Evolutionary conservation across 2,797 vertebrate genomes (phyloP).

Genomic region (Potorous gilbertii): DNA sequence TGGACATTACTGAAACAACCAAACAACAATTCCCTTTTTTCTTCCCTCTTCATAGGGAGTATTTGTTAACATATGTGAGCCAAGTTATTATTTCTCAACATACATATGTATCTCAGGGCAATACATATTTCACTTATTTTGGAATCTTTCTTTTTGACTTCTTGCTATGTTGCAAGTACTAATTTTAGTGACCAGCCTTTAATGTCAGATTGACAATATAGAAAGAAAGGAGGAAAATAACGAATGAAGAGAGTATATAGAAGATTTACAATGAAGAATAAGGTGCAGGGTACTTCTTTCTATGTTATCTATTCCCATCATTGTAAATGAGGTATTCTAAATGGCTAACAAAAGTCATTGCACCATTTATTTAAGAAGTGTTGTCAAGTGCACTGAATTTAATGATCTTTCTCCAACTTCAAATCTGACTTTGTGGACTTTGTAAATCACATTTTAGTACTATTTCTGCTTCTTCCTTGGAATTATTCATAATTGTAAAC

Average conservation of each 20-base stretch:
- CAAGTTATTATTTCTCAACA: not conserved
- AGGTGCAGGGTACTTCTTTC: not conserved
- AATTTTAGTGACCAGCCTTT: not conserved
- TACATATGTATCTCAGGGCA: not conserved
- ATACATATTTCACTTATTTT: not conserved
- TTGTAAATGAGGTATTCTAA: not conserved
- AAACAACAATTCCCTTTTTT: not conserved
- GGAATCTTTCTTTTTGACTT: not conserved
- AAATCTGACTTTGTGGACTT: not conserved
- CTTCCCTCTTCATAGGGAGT: not conserved
- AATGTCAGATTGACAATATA: constrained; percentile 17
- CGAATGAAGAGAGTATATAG: not conserved
- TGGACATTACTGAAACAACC: not conserved
- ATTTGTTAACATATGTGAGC: not conserved
- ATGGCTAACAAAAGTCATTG: not conserved
- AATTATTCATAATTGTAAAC: not conserved
- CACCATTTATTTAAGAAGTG: not conserved
- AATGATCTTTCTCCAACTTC: not conserved
- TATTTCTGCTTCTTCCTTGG: not conserved
- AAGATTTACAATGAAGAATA: not conserved
- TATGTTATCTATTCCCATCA: not conserved
- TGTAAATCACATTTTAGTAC: not conserved
- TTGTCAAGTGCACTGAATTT: not conserved
- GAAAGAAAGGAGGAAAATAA: not conserved
- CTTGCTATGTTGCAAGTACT: not conserved